Conservation (phyloP, 1,140 invertebrate genomes). For the Drosophila biarmipes region DNA sequence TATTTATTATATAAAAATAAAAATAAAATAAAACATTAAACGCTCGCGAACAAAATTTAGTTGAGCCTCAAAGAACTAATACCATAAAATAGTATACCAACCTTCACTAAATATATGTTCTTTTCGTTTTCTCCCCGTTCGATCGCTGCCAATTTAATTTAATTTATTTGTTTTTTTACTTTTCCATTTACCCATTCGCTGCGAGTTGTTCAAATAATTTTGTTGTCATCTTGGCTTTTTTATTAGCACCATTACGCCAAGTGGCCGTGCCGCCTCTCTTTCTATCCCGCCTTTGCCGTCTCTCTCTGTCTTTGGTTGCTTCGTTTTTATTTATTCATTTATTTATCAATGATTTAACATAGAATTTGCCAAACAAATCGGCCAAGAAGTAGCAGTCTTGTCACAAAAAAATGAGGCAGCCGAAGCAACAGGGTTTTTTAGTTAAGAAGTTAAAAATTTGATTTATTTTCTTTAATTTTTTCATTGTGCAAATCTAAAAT, state of each 20-base stretch:
- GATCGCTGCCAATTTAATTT: slow-evolving; percentile 54
- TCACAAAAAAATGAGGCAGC: background rate
- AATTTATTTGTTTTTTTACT: slow-evolving; percentile 41
- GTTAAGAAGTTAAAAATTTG: background rate
- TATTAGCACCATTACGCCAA: slow-evolving; percentile 66
- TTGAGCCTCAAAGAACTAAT: background rate
- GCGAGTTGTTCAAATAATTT: slow-evolving; percentile 48
- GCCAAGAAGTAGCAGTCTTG: slow-evolving; percentile 9
- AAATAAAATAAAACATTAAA: background rate
- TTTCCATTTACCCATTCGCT: slow-evolving; percentile 22
- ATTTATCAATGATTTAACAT: slow-evolving; percentile 5
- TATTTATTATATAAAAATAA: too few relatives aligned
- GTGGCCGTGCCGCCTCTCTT: slow-evolving; percentile 20
- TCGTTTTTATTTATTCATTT: slow-evolving; percentile 13
- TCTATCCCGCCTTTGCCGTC: background rate
- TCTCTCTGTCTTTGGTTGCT: slow-evolving; percentile 20
- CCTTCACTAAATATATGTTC: background rate
- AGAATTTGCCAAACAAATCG: slow-evolving; percentile 3
- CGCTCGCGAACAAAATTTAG: background rate
- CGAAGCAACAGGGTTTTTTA: slow-evolving; percentile 34
- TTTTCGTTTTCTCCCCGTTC: background rate
- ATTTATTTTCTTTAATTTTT: background rate
- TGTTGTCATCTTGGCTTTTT: slow-evolving; percentile 49
- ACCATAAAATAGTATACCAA: slow-evolving; percentile 2
- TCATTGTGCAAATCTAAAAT: background rate